Evolutionary conservation across 2,888 invertebrate species (phyloP).

Genomic region (Drosophila fungiperda): DNA sequence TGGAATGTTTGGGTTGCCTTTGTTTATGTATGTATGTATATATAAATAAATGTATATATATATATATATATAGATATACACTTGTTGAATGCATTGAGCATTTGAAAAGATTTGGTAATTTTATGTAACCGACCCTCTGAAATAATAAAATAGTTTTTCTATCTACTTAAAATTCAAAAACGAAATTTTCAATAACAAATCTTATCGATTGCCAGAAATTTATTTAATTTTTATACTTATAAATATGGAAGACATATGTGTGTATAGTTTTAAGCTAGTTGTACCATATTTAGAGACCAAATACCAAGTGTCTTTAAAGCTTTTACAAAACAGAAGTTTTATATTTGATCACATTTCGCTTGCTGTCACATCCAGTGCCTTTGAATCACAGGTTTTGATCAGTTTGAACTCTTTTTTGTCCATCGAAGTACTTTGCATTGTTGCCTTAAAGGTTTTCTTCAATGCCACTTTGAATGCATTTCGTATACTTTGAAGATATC

Average conservation of each 20-base stretch:
- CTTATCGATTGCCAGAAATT: neutral
- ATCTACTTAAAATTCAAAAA: neutral
- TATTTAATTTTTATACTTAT: neutral
- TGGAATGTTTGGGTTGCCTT: conserved; percentile 32
- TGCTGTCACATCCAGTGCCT: neutral
- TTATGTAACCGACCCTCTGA: neutral
- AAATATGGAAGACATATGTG: conserved; percentile 7
- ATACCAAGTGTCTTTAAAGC: neutral
- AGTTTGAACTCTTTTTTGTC: conserved; percentile 8
- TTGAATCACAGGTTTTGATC: neutral
- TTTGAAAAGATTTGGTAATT: conserved; percentile 16
- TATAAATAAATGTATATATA: neutral
- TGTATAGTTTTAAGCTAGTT: neutral
- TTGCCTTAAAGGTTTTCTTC: conserved; percentile 54
- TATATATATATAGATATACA: neutral
- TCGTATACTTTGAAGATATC: conserved; percentile 62
- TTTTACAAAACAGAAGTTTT: neutral
- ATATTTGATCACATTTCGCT: neutral
- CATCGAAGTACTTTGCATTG: conserved; percentile 8
- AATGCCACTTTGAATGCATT: conserved; percentile 66
- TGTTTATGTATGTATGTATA: conserved; percentile 2
- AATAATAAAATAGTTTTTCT: neutral
- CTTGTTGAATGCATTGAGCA: conserved; percentile 3
- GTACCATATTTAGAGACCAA: neutral
- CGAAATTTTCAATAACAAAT: neutral